Percentiles rank a stretch among this genome's conserved stretches.
These are phyloP conservation scores for Buceros bicornis DNA, from an alignment of 2,797 vertebrate genomes.

Conservation along the genomic window DNA sequence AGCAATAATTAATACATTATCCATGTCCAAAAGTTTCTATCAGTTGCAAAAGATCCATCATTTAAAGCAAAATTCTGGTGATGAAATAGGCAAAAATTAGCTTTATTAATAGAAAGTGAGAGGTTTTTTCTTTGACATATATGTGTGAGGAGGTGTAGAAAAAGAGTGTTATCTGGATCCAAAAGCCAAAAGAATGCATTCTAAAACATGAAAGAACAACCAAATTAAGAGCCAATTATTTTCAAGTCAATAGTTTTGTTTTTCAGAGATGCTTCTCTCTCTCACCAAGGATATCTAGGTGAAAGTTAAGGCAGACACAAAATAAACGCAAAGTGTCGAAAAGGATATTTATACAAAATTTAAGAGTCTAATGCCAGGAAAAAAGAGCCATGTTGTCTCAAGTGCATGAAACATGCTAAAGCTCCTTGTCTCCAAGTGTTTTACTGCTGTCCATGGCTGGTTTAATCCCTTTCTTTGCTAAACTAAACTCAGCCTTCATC, in stretches of 20 bases:
- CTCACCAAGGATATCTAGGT: not conserved
- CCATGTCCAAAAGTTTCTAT: not conserved
- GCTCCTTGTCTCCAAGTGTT: conserved; percentile 22
- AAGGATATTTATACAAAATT: conserved; percentile 1
- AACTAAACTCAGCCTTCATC: not conserved
- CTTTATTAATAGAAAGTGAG: not conserved
- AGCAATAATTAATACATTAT: conserved; percentile 50
- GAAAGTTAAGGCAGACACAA: not conserved
- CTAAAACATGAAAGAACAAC: not conserved
- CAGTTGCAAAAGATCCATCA: not conserved
- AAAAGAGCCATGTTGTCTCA: not conserved
- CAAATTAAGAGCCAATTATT: not conserved
- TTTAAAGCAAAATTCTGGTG: conserved; percentile 11
- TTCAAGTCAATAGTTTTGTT: not conserved
- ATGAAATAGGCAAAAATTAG: not conserved
- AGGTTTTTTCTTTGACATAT: not conserved
- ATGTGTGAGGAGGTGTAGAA: not conserved
- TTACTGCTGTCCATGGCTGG: not conserved
- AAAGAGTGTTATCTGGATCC: not conserved
- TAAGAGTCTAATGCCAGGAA: not conserved
- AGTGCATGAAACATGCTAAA: not conserved
- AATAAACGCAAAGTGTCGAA: conserved; percentile 32
- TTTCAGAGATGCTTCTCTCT: not conserved
- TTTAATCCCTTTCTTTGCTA: not conserved
- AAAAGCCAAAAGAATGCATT: not conserved